phyloP scores from a whole-genome alignment of 2,888 invertebrate species.

The Plemyria rubiginata region DNA sequence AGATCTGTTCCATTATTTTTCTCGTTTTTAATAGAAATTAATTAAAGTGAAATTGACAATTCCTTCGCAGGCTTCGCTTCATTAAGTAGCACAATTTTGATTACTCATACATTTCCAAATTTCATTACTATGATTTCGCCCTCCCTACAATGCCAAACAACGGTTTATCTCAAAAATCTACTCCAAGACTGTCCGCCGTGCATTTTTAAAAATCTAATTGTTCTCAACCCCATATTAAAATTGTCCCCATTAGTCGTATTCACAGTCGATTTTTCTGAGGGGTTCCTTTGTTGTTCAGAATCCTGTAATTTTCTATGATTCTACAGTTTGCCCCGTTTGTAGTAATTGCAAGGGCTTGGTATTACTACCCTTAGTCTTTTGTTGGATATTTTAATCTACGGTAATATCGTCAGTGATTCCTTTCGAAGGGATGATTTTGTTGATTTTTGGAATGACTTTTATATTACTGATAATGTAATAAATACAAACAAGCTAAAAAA shows the following conservation, averaged over 20 bases:
- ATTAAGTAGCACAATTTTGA: background rate
- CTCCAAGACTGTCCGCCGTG: constrained; percentile 27
- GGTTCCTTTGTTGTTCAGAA: constrained; percentile 74
- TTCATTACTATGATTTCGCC: constrained; percentile 19
- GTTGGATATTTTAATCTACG: constrained; percentile 72
- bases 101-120: constrained; percentile 4
- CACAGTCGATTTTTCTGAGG: constrained; percentile 64
- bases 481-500: too few species aligned
- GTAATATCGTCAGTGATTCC: constrained; percentile 54
- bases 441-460: constrained; percentile 27
- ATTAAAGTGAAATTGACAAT: background rate
- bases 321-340: constrained; percentile 72
- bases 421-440: constrained; percentile 33
- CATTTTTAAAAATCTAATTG: constrained; percentile 55
- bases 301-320: constrained; percentile 81
- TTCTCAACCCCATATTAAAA: constrained; percentile 78
- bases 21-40: background rate
- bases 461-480: background rate
- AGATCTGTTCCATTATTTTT: background rate
- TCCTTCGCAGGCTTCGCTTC: background rate
- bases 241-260: constrained; percentile 73
- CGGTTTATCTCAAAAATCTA: constrained; percentile 26
- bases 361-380: constrained; percentile 72
- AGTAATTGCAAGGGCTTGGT: constrained; percentile 69
- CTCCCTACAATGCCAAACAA: constrained; percentile 17